Percentiles rank a stretch among this genome's conserved stretches.
phyloP scores from a whole-genome alignment of 2,797 vertebrate genomes.

The Falco naumanni region DNA sequence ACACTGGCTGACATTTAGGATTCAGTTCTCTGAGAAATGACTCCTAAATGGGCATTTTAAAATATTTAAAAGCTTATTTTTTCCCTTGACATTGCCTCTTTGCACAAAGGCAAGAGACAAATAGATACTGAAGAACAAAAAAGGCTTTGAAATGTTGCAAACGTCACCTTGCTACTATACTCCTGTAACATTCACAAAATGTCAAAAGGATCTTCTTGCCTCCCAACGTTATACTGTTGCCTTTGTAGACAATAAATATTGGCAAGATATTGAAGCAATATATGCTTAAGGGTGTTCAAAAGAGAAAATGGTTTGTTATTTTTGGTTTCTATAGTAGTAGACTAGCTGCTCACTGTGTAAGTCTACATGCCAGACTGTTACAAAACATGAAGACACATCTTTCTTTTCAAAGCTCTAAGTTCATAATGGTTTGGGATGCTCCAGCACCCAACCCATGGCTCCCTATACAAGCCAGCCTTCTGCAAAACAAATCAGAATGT shows the following conservation, averaged over 20 bases:
- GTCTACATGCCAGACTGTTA: not conserved
- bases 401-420: not conserved
- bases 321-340: not conserved
- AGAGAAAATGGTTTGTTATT: not conserved
- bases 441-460: not conserved
- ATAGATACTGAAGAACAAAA: slow-evolving; percentile 17
- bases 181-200: not conserved
- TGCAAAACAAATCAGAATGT: not conserved
- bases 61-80: slow-evolving; percentile 36
- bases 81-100: not conserved
- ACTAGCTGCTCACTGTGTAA: not conserved
- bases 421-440: not conserved
- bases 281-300: not conserved
- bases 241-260: slow-evolving; percentile 43
- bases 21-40: slow-evolving; percentile 26
- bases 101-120: not conserved
- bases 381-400: not conserved
- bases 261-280: not conserved
- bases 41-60: slow-evolving; percentile 30
- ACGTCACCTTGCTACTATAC: not conserved
- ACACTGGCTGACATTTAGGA: slow-evolving; percentile 18
- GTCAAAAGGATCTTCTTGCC: not conserved
- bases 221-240: not conserved
- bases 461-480: not conserved
- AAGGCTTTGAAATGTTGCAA: slow-evolving; percentile 3